Evolutionary conservation across 2,888 invertebrate species (phyloP).

Genomic region (Epinotia demarniana): DNA sequence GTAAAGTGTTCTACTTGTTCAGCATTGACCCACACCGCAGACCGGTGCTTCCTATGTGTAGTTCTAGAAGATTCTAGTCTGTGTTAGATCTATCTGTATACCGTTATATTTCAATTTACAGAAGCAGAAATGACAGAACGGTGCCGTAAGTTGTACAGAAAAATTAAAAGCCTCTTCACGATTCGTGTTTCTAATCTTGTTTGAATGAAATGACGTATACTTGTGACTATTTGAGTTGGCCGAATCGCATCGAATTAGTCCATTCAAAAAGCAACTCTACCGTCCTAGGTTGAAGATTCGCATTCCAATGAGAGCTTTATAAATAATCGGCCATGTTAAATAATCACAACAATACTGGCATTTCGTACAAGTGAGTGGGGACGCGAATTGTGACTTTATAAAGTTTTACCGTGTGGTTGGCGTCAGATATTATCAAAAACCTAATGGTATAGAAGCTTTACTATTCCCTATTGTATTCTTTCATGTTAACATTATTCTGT

Average conservation of each 20-base stretch:
- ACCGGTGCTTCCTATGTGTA: conserved; percentile 40
- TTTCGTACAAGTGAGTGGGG: conserved; percentile 2
- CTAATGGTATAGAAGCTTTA: background rate
- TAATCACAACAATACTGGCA: background rate
- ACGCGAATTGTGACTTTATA: background rate
- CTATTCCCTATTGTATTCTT: background rate
- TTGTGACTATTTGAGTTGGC: no score
- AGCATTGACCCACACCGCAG: conserved; percentile 1
- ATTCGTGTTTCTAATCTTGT: background rate
- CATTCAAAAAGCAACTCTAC: no score
- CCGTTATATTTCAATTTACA: conserved; percentile 62
- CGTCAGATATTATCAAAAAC: background rate
- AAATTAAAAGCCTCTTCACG: background rate
- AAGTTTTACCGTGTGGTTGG: conserved; percentile 1
- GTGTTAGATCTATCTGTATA: conserved; percentile 57
- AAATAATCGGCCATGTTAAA: no score
- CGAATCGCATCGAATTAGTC: no score
- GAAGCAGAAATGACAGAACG: conserved; percentile 81
- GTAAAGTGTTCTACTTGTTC: background rate
- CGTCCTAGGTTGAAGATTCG: no score
- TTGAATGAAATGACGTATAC: background rate
- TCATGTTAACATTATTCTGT: background rate
- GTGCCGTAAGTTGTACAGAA: conserved; percentile 74
- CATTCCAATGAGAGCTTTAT: no score
- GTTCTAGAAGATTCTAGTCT: conserved; percentile 42